Evolutionary conservation across 2,797 vertebrate genomes (phyloP), one percentile per base, ranked within the genome.

Genomic region (Lerista edwardsae): DNA sequence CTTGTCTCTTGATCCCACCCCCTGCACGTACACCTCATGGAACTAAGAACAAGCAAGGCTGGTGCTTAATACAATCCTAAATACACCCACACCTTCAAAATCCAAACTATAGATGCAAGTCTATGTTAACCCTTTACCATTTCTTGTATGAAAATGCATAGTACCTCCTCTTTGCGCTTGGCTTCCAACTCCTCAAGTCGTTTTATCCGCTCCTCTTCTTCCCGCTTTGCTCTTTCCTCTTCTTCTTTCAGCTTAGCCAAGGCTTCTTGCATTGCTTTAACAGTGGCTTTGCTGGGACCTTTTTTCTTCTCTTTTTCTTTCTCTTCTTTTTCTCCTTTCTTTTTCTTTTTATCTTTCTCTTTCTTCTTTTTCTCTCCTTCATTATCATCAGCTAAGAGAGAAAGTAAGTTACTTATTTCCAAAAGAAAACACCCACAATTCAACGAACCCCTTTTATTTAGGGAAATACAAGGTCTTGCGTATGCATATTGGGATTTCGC

Each of bases 201-300:
- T 76, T 94, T 95, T 1, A 96, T 95, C 64, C 98, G 97, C 84
- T 99, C 98, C 83, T 99, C 98, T 90, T 99, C 96, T 84, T 97
- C 97, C 77, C 94, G 95, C 91, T 97, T 97, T 72, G 97, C 97
- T 74, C 96, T 95, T 83, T 97, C 96, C 73, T 97, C 96, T 75
- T 97, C 97, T 68, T 97, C 98, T 88, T 98, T 99, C 96, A 99
- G 97, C 91, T 96, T 97, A 90, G 98, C 98, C 93, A 99, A 95
- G 2, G 98, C 98, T 94, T 99, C 99, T 90, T 99, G 98, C 98
- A 99, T 99, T 93, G 98, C 98, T 96, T 98, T 99, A 69, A 99
- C 98, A 0, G 98, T 97, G 47, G 99, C 98, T 93, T 98, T 99
- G 90, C 98, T 98, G 65, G 98, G 98, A n/a, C 98, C 98, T 87